Evolutionary conservation across 2,113 vertebrate species (phyloP).

Genomic region (Eubucco bourcierii): DNA sequence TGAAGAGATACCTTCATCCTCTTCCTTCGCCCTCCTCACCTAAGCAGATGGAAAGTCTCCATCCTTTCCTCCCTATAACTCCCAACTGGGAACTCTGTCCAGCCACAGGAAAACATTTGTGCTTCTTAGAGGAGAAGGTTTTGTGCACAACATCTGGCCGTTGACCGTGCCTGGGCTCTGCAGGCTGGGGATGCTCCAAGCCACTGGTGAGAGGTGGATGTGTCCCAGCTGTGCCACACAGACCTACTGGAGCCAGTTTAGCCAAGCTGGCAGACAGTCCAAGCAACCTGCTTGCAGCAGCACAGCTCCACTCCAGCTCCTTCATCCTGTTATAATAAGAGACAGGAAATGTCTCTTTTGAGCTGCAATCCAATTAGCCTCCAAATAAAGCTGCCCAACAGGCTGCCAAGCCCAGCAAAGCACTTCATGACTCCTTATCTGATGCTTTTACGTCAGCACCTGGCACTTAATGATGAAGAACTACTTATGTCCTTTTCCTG

Average conservation of each 20-base stretch:
- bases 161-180: not conserved
- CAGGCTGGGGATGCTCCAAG: not conserved
- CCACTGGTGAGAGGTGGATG: not conserved
- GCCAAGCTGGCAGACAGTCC: not conserved
- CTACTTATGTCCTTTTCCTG: not conserved
- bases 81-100: not conserved
- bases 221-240: not conserved
- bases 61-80: not conserved
- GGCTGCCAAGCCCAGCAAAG: not conserved
- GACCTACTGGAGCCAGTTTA: accelerated
- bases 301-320: not conserved
- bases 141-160: not conserved
- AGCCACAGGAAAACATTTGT: accelerated
- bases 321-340: not conserved
- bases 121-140: not conserved
- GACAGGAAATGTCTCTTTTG: constrained; percentile 29
- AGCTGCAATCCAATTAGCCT: constrained; percentile 1
- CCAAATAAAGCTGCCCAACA: constrained; percentile 4
- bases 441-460: not conserved
- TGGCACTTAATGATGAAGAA: not conserved
- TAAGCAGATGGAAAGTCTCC: not conserved
- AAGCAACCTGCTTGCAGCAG: not conserved
- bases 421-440: not conserved
- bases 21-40: not conserved
- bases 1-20: not conserved